Evolutionary conservation across 1,140 invertebrate species (phyloP).

Genomic region (Aphaenogaster floridana): DNA sequence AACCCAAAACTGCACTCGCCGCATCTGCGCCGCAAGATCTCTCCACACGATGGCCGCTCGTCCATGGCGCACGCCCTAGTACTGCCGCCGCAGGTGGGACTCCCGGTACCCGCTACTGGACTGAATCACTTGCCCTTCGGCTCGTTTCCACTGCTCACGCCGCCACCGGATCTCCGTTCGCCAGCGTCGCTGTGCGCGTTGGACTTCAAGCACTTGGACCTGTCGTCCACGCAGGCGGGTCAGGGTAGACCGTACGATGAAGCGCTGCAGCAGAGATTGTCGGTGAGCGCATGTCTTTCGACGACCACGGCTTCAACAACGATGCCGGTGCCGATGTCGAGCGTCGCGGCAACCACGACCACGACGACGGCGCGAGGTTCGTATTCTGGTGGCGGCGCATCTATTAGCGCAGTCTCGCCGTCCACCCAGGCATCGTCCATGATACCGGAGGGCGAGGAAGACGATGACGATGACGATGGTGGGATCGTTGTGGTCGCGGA

Average conservation of each 20-base stretch:
- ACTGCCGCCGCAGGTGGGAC: constrained; percentile 91
- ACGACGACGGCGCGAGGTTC: constrained; percentile 48
- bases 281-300: constrained; percentile 72
- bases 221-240: constrained; percentile 83
- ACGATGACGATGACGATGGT: constrained; percentile 90
- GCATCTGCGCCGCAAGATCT: constrained; percentile 96
- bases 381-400: constrained; percentile 65
- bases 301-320: constrained; percentile 86
- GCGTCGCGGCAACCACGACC: constrained; percentile 54
- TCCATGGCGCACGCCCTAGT: constrained; percentile 94
- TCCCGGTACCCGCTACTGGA: constrained; percentile 88
- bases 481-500: constrained; percentile 82
- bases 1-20: constrained; percentile 99
- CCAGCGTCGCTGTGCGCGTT: constrained; percentile 88
- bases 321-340: constrained; percentile 88
- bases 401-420: constrained; percentile 77
- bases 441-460: constrained; percentile 80
- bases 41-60: constrained; percentile 96
- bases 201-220: constrained; percentile 90
- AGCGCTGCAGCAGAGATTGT: constrained; percentile 84
- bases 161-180: constrained; percentile 91
- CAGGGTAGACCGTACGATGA: constrained; percentile 80
- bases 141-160: constrained; percentile 92
- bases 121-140: constrained; percentile 91
- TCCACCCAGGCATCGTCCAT: constrained; percentile 80